Conservation (phyloP, 2,888 invertebrate genomes). For the Pteria penguin region DNA sequence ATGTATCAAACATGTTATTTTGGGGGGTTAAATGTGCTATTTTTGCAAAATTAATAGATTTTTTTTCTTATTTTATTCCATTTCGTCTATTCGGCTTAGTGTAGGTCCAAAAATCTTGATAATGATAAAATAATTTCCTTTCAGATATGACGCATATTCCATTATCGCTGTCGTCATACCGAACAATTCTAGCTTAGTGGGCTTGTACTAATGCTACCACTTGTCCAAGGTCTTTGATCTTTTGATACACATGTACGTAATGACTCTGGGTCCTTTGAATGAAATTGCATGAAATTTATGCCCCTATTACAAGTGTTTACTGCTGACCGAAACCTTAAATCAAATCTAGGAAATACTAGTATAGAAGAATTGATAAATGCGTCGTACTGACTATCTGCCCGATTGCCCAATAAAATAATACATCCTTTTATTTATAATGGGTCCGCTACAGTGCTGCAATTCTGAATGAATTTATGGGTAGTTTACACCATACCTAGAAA, state of each 20-base stretch:
- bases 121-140: constrained; percentile 1
- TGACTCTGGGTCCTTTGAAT: neutral
- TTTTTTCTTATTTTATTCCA: too few species aligned
- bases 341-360: constrained; percentile 38
- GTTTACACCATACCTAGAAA: constrained; percentile 30
- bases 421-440: constrained; percentile 16
- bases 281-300: constrained; percentile 35
- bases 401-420: constrained; percentile 13
- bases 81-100: too few species aligned
- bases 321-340: constrained; percentile 33
- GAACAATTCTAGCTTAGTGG: constrained; percentile 27
- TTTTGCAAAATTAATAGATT: too few species aligned
- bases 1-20: too few species aligned
- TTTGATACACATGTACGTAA: constrained; percentile 12
- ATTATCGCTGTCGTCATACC: constrained; percentile 22
- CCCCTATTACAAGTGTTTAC: constrained; percentile 40
- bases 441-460: constrained; percentile 29
- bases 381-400: neutral
- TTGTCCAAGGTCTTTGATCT: constrained; percentile 15
- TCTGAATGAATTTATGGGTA: constrained; percentile 40
- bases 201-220: constrained; percentile 29
- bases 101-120: too few species aligned
- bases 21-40: too few species aligned
- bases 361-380: constrained; percentile 2
- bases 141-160: constrained; percentile 21